Evolutionary conservation across 2,888 invertebrate genomes (phyloP).

Genomic region (Eustalomyia histrio): DNA sequence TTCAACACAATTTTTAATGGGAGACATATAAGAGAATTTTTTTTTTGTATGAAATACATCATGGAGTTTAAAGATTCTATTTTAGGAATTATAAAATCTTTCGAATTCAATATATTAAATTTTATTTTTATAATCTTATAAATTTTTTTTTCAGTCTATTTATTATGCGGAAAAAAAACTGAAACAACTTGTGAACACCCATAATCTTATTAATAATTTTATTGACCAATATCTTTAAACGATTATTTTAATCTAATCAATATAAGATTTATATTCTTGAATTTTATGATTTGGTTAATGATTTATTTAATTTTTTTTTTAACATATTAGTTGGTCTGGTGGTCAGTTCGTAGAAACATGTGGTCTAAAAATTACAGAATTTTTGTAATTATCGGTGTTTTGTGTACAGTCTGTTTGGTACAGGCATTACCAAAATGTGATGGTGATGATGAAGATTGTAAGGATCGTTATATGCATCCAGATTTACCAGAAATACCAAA

Average conservation of each 20-base stretch:
- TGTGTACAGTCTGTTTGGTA: constrained; percentile 28
- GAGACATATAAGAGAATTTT: no score
- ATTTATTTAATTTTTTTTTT: neutral
- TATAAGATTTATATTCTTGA: constrained; percentile 6
- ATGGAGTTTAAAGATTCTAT: no score
- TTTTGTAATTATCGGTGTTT: neutral
- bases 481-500: constrained; percentile 82
- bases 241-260: constrained; percentile 54
- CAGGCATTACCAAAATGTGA: constrained; percentile 70
- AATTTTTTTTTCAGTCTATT: no score
- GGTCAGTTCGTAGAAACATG: constrained; percentile 47
- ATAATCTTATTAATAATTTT: neutral
- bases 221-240: neutral
- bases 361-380: constrained; percentile 11
- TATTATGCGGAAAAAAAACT: no score
- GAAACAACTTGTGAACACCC: no score
- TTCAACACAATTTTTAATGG: no score
- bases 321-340: constrained; percentile 28
- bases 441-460: constrained; percentile 71
- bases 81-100: no score
- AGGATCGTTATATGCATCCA: constrained; percentile 75
- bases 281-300: neutral
- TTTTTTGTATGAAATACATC: no score
- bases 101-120: no score
- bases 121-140: no score